Evolutionary conservation across 2,113 vertebrate genomes (phyloP).

Genomic region (Microcebus griseorufus): DNA sequence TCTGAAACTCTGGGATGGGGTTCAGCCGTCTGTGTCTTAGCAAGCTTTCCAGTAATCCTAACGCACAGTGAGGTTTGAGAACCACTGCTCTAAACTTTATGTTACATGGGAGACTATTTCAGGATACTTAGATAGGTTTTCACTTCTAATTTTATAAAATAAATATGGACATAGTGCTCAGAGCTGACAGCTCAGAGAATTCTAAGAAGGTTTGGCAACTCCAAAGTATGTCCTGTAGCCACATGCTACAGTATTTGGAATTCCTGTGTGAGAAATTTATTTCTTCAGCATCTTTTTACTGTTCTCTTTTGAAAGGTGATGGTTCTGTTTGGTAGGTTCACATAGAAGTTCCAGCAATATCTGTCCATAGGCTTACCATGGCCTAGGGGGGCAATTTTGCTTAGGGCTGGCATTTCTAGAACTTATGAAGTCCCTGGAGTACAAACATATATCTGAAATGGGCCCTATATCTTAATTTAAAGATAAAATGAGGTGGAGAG

Average conservation of each 20-base stretch:
- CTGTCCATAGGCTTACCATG: not conserved
- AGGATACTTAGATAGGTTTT: not conserved
- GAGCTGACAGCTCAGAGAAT: not conserved
- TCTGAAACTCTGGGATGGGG: too few relatives aligned
- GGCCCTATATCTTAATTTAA: not conserved
- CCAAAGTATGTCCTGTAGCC: not conserved
- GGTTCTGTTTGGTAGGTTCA: not conserved
- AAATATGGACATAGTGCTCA: not conserved
- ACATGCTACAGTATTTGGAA: not conserved
- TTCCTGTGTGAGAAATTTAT: not conserved
- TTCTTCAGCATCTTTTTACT: not conserved
- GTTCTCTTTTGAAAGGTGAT: slow-evolving; percentile 11
- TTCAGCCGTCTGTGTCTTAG: too few relatives aligned
- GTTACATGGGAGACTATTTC: not conserved
- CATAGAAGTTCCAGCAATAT: not conserved
- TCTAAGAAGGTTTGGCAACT: not conserved
- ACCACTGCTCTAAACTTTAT: not conserved
- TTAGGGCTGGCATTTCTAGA: not conserved
- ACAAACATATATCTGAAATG: not conserved
- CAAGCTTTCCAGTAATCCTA: too few relatives aligned
- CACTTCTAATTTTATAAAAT: not conserved
- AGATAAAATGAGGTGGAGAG: not conserved
- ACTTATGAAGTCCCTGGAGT: not conserved
- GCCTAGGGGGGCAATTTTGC: not conserved
- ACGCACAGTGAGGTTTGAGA: too few relatives aligned